Evolutionary conservation across 2,888 invertebrate species (phyloP).

Genomic region (Napeogenes sylphis): DNA sequence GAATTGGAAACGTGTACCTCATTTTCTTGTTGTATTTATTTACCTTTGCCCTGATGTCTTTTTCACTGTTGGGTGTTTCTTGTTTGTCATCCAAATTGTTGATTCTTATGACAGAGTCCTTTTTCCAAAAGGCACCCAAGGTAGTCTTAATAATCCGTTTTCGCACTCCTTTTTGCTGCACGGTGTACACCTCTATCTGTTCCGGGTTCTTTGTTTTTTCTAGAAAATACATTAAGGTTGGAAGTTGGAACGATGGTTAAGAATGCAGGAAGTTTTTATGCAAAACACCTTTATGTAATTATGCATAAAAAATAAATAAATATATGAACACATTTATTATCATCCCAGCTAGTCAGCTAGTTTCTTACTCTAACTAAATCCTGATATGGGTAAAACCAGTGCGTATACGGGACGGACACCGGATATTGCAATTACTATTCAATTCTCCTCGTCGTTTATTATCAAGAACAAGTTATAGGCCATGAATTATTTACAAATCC

Average conservation of each 20-base stretch:
- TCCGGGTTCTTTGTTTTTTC: constrained; percentile 86
- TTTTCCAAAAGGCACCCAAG: constrained; percentile 82
- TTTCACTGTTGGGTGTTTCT: constrained; percentile 81
- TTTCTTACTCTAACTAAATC: neutral
- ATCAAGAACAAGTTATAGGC: constrained; percentile 22
- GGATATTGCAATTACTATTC: constrained; percentile 27
- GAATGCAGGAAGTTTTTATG: constrained; percentile 10
- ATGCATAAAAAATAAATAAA: neutral
- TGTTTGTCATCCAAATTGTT: constrained; percentile 85
- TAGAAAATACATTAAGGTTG: constrained; percentile 45
- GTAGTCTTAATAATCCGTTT: constrained; percentile 80
- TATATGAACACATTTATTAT: too few species aligned
- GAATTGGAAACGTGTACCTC: constrained; percentile 63
- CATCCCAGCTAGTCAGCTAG: neutral
- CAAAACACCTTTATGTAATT: constrained; percentile 8
- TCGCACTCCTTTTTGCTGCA: constrained; percentile 77
- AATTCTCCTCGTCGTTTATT: constrained; percentile 25
- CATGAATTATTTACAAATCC: constrained; percentile 58
- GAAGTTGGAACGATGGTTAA: constrained; percentile 8
- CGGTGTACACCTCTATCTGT: constrained; percentile 82
- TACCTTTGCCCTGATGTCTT: constrained; percentile 83
- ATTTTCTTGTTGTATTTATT: constrained; percentile 33
- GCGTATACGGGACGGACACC: constrained; percentile 10
- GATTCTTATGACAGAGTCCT: constrained; percentile 82
- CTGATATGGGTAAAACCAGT: constrained; percentile 9